A percentile compares a stretch with the other conserved stretches of the same genome.
Evolutionary conservation across 2,797 vertebrate genomes (phyloP).

Genomic region (Hippopotamyrus pictus): DNA sequence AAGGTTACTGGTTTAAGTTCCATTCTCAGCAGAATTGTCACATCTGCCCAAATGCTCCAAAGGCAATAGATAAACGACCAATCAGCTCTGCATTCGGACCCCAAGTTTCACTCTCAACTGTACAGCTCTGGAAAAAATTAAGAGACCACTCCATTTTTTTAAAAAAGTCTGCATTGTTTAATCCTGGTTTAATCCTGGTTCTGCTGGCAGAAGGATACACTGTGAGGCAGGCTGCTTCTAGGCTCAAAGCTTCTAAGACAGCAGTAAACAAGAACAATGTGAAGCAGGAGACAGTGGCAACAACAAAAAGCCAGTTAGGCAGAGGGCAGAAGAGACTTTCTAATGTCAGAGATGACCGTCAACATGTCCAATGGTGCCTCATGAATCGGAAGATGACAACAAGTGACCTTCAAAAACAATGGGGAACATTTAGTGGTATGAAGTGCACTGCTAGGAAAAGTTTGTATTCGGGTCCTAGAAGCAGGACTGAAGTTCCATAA

Average conservation of each 20-base stretch:
- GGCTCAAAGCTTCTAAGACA: not conserved
- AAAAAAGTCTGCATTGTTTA: not conserved
- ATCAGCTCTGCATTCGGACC: not conserved
- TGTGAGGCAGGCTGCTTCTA: not conserved
- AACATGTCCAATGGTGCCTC: too few relatives aligned
- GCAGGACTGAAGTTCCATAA: too few relatives aligned
- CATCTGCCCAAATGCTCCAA: not conserved
- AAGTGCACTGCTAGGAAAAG: too few relatives aligned
- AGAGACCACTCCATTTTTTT: not conserved
- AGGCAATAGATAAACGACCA: not conserved
- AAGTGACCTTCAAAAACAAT: too few relatives aligned
- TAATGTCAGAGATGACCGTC: too few relatives aligned
- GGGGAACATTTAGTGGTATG: too few relatives aligned
- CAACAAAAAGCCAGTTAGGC: too few relatives aligned
- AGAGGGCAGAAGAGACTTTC: too few relatives aligned
- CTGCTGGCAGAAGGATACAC: not conserved
- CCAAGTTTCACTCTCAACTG: not conserved
- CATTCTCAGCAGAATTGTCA: not conserved
- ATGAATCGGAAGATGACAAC: too few relatives aligned
- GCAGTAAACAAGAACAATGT: not conserved
- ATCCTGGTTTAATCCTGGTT: not conserved
- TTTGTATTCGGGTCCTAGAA: too few relatives aligned
- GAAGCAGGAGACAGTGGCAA: not conserved
- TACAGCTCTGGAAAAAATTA: not conserved
- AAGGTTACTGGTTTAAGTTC: not conserved